These are phyloP conservation scores for Clitarchus hookeri DNA, from an alignment of 2,888 invertebrate genomes.

Conservation along the genomic window DNA sequence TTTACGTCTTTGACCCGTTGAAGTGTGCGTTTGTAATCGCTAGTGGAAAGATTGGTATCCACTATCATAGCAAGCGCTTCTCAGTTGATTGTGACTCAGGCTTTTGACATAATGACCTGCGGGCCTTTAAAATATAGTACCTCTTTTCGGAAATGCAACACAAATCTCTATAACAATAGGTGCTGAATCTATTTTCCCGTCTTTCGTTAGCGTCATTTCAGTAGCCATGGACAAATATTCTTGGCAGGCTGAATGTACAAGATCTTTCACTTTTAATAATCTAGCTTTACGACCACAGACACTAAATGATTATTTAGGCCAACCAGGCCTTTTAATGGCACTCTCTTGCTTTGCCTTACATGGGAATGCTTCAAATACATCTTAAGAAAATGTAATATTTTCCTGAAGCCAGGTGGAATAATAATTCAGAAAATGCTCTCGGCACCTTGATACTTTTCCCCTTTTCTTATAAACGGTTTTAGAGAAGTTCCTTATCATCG, in stretches of 20 bases:
- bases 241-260: background rate
- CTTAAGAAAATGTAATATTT: background rate
- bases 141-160: background rate
- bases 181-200: background rate
- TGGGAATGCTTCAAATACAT: background rate
- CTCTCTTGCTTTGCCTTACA: background rate
- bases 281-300: background rate
- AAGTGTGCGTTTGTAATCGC: background rate
- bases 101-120: background rate
- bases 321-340: background rate
- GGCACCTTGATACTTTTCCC: background rate
- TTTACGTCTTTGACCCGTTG: background rate
- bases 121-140: background rate
- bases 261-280: background rate
- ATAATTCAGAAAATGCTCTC: background rate
- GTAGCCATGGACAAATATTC: background rate
- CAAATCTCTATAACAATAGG: background rate
- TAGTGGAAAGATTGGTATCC: background rate
- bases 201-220: background rate
- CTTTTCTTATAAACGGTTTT: background rate
- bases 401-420: background rate
- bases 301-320: background rate
- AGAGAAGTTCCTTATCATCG: background rate
- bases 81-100: background rate
- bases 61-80: constrained; percentile 12